phyloP scores from a whole-genome alignment of 2,797 vertebrate species.

The Dicrostonyx torquatus region DNA sequence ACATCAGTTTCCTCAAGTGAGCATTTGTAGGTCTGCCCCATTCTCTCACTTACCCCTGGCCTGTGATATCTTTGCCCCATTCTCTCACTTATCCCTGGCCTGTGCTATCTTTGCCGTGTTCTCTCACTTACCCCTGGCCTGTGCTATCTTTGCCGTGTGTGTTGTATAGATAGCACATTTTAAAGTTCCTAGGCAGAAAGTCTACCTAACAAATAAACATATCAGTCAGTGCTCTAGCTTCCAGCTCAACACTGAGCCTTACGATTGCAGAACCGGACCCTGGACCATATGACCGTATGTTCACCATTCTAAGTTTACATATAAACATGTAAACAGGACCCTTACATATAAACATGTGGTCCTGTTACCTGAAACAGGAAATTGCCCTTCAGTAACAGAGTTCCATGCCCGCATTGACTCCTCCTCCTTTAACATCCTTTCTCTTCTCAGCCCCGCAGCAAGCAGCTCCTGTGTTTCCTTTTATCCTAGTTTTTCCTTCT shows the following conservation, averaged over 20 bases:
- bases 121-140: conserved; percentile 6
- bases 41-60: conserved; percentile 9
- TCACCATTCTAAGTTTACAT: neutral
- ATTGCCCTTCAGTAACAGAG: neutral
- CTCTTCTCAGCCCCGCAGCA: neutral
- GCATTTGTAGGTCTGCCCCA: neutral
- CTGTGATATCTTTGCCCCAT: conserved; percentile 10
- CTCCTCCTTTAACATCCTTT: neutral
- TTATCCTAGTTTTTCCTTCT: neutral
- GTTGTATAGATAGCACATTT: neutral
- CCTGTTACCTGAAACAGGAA: neutral
- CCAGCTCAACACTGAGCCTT: conserved; percentile 65
- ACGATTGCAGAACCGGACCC: neutral
- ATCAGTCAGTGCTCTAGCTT: conserved; percentile 67
- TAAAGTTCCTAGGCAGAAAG: neutral
- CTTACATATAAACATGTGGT: neutral
- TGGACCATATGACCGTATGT: conserved; percentile 14
- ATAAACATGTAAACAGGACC: neutral
- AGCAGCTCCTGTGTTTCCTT: neutral
- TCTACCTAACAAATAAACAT: neutral
- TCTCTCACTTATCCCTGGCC: no score
- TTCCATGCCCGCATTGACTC: neutral
- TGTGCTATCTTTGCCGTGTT: conserved; percentile 1
- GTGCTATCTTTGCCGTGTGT: conserved; percentile 2
- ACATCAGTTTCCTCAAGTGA: neutral